Evolutionary conservation across 2,888 invertebrate species (phyloP).

Genomic region (Ormyrus rosae): DNA sequence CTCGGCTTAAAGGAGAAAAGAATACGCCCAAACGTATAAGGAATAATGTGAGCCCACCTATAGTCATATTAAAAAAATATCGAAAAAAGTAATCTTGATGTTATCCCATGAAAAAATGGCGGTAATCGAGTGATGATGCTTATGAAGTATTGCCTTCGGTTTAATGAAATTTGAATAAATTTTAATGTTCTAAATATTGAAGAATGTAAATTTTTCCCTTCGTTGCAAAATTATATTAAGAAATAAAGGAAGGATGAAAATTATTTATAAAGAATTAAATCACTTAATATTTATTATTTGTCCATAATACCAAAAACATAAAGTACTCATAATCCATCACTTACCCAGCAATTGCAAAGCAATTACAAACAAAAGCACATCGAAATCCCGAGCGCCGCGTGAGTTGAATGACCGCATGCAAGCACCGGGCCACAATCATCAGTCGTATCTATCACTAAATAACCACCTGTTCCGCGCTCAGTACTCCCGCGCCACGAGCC

Average conservation of each 20-base stretch:
- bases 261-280: too few species aligned
- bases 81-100: background rate
- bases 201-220: background rate
- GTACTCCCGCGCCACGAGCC: too few species aligned
- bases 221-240: too few species aligned
- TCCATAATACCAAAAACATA: too few species aligned
- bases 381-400: background rate
- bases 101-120: background rate
- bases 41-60: too few species aligned
- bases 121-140: background rate
- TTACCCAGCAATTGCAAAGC: too few species aligned
- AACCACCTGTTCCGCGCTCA: conserved; percentile 26
- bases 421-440: background rate
- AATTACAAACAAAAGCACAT: too few species aligned
- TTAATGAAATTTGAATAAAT: background rate
- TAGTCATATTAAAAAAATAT: background rate
- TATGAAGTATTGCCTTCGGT: background rate
- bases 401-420: conserved; percentile 34
- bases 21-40: background rate
- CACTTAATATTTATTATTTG: too few species aligned
- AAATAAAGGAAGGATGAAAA: too few species aligned
- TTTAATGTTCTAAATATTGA: background rate
- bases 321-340: too few species aligned
- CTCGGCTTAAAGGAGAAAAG: background rate
- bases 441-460: background rate